These are phyloP conservation scores for Fistularia tabacaria DNA, from an alignment of 2,797 vertebrate species.

Conservation along the genomic window DNA sequence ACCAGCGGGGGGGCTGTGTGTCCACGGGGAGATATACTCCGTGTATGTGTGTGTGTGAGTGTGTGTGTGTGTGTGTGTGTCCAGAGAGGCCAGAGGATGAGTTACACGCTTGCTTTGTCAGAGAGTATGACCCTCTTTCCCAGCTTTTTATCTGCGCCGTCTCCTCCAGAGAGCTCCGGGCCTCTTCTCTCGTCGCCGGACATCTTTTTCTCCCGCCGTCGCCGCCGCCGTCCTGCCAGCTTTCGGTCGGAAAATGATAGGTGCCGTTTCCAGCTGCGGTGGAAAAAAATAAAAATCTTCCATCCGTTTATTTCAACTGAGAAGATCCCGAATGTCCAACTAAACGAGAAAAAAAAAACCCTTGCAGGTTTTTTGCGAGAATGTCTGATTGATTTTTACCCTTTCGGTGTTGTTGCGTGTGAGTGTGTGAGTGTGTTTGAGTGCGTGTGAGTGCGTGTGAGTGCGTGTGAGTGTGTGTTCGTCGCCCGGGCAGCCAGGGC, in stretches of 20 bases:
- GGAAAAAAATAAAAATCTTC: neutral
- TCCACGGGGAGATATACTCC: constrained; percentile 39
- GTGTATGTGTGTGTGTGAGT: constrained; percentile 28
- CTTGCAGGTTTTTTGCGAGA: too few relatives aligned
- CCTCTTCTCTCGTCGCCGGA: constrained; percentile 15
- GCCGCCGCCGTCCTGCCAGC: constrained; percentile 8
- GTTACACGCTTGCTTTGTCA: constrained; percentile 63
- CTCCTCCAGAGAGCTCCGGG: constrained; percentile 32
- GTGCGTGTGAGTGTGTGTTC: constrained; percentile 8
- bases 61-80: constrained; percentile 30
- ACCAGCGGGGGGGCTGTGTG: constrained; percentile 55
- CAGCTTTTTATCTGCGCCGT: constrained; percentile 58
- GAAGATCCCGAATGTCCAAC: too few relatives aligned
- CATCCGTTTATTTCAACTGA: too few relatives aligned
- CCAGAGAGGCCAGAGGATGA: constrained; percentile 55
- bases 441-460: constrained; percentile 1
- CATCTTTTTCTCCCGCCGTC: too few relatives aligned
- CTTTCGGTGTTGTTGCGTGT: neutral
- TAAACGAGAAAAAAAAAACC: neutral
- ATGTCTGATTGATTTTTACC: neutral
- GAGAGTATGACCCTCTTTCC: constrained; percentile 49
- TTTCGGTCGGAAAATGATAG: constrained; percentile 20
- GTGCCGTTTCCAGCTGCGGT: constrained; percentile 16
- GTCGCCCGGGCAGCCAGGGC: constrained; percentile 7
- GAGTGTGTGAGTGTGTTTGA: too few relatives aligned